These are phyloP conservation scores for Diceros bicornis DNA, from an alignment of 2,797 vertebrate genomes.

Conservation along the genomic window DNA sequence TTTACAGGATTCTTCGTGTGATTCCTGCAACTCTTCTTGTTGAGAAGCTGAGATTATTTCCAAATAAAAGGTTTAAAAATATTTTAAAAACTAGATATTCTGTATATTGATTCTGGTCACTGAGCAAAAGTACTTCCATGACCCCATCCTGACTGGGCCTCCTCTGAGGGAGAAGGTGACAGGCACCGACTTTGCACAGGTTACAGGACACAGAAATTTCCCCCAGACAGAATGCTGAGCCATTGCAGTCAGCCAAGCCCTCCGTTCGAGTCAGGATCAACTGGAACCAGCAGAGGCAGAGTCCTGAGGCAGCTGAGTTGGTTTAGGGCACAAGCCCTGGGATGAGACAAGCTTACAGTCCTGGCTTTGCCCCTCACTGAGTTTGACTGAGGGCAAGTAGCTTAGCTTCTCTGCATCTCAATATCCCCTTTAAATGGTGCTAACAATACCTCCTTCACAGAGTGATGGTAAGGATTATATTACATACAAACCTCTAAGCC, in stretches of 20 bases:
- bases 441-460: not conserved
- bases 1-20: not conserved
- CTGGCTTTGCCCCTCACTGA: not conserved
- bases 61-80: conserved; percentile 11
- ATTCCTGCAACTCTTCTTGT: not conserved
- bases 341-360: not conserved
- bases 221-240: not conserved
- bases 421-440: not conserved
- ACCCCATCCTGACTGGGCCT: not conserved
- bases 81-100: not conserved
- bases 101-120: not conserved
- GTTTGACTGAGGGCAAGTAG: not conserved
- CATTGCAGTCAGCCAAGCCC: not conserved
- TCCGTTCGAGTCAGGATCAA: not conserved
- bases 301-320: not conserved
- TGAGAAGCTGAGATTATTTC: not conserved
- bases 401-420: not conserved
- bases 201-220: not conserved
- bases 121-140: not conserved
- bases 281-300: not conserved
- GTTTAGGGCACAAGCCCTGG: not conserved
- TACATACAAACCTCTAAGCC: not conserved
- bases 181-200: not conserved
- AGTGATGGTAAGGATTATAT: not conserved
- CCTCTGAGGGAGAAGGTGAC: not conserved